Percentiles rank a stretch among this genome's conserved stretches.
These are phyloP conservation scores for Leptopterna dolabrata DNA, from an alignment of 2,888 invertebrate genomes.

Conservation along the genomic window DNA sequence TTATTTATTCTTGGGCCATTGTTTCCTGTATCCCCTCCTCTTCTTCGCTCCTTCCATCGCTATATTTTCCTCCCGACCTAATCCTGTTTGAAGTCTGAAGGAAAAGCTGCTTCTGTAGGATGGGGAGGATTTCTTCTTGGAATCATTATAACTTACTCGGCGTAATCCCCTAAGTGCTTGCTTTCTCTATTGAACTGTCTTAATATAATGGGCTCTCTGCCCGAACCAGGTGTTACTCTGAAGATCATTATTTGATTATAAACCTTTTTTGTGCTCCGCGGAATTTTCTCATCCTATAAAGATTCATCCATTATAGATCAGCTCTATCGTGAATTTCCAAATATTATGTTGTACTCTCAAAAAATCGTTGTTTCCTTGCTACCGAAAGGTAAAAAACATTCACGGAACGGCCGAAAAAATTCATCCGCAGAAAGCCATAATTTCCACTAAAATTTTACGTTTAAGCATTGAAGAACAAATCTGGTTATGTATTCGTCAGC, in stretches of 20 bases:
- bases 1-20: slow-evolving; percentile 47
- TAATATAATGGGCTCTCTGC: slow-evolving; percentile 28
- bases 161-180: slow-evolving; percentile 47
- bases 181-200: slow-evolving; percentile 42
- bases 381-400: too few relatives aligned
- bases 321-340: background rate
- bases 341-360: background rate
- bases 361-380: too few relatives aligned
- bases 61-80: slow-evolving; percentile 9
- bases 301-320: background rate
- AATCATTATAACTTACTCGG: slow-evolving; percentile 49
- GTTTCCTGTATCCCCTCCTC: slow-evolving; percentile 12
- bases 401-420: too few relatives aligned
- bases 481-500: too few relatives aligned
- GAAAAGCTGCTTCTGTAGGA: slow-evolving; percentile 9
- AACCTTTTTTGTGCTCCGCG: background rate
- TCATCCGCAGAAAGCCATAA: too few relatives aligned
- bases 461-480: too few relatives aligned
- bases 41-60: background rate
- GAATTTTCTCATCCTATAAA: background rate
- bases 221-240: slow-evolving; percentile 15
- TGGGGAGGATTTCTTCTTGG: slow-evolving; percentile 20
- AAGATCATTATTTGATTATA: slow-evolving; percentile 15
- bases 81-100: slow-evolving; percentile 29
- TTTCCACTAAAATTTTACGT: too few relatives aligned